phyloP scores from a whole-genome alignment of 2,113 vertebrate species.

The Saccopteryx leptura region DNA sequence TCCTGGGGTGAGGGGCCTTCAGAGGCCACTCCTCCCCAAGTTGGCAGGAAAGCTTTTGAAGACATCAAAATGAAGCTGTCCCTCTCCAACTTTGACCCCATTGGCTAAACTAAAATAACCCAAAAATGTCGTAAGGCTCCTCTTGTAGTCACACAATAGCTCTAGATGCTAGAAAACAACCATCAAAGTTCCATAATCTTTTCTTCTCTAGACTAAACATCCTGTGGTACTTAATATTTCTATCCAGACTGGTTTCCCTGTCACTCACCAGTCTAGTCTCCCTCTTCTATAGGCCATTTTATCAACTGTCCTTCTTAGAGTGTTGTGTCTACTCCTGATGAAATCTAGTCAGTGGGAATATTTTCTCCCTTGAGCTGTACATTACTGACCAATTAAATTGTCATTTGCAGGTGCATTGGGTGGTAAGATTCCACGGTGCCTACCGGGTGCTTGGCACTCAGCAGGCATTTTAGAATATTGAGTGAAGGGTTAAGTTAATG shows the following conservation, averaged over 20 bases:
- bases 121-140: constrained; percentile 32
- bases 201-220: constrained; percentile 85
- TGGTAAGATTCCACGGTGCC: not conserved
- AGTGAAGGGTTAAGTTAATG: not conserved
- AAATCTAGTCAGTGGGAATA: not conserved
- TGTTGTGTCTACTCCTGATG: not conserved
- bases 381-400: not conserved
- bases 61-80: constrained; percentile 46
- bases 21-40: not conserved
- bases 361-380: not conserved
- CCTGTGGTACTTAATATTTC: constrained; percentile 78
- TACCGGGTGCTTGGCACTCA: not conserved
- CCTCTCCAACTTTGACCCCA: constrained; percentile 22
- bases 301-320: constrained; percentile 40
- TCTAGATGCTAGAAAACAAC: constrained; percentile 78
- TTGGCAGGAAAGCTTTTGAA: constrained; percentile 55
- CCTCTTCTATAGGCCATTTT: constrained; percentile 25
- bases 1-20: not conserved
- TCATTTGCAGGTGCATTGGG: not conserved
- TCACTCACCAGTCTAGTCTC: constrained; percentile 61
- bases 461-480: not conserved
- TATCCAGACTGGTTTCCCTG: constrained; percentile 67
- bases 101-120: constrained; percentile 67
- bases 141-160: constrained; percentile 75
- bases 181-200: constrained; percentile 81